Evolutionary conservation across 2,888 invertebrate genomes (phyloP).

Genomic region (Chorisops tibialis): DNA sequence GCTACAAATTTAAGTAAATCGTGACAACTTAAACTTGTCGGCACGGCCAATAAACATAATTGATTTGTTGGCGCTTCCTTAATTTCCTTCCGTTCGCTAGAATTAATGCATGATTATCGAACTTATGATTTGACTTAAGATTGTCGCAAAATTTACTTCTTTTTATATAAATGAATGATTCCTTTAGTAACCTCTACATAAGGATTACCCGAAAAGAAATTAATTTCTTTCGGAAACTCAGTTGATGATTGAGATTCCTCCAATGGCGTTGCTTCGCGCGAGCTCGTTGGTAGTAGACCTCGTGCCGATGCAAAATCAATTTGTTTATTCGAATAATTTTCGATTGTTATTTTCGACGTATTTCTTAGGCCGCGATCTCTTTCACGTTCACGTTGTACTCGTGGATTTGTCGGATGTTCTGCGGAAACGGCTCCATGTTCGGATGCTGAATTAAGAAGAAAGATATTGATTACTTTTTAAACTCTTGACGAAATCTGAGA

Average conservation of each 20-base stretch:
- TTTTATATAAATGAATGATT: slow-evolving; percentile 93
- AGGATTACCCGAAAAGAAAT: slow-evolving; percentile 95
- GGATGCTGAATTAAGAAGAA: slow-evolving; percentile 35
- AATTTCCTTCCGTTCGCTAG: slow-evolving; percentile 70
- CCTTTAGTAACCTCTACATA: slow-evolving; percentile 96
- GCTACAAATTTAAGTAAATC: slow-evolving; percentile 93
- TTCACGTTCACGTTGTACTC: slow-evolving; percentile 54
- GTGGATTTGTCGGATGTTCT: slow-evolving; percentile 50
- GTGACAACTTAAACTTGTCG: slow-evolving; percentile 85
- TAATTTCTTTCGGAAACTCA: slow-evolving; percentile 58
- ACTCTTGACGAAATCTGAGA: no score
- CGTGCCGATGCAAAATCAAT: slow-evolving; percentile 52
- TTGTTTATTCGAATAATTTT: slow-evolving; percentile 70
- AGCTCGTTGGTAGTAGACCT: slow-evolving; percentile 62
- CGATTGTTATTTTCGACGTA: slow-evolving; percentile 70
- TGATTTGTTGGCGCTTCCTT: slow-evolving; percentile 74
- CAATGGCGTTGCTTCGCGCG: slow-evolving; percentile 56
- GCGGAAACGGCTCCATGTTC: slow-evolving; percentile 51
- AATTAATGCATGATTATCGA: slow-evolving; percentile 32
- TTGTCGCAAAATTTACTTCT: slow-evolving; percentile 66
- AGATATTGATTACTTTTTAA: no score
- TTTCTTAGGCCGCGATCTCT: slow-evolving; percentile 63
- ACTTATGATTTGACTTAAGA: slow-evolving; percentile 11
- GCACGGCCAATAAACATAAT: slow-evolving; percentile 84
- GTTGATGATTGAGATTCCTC: slow-evolving; percentile 39